Percentiles rank a stretch among this genome's conserved stretches.
These are phyloP conservation scores for Pristionchus maxplancki DNA, from an alignment of 2,888 invertebrate species.

Conservation along the genomic window DNA sequence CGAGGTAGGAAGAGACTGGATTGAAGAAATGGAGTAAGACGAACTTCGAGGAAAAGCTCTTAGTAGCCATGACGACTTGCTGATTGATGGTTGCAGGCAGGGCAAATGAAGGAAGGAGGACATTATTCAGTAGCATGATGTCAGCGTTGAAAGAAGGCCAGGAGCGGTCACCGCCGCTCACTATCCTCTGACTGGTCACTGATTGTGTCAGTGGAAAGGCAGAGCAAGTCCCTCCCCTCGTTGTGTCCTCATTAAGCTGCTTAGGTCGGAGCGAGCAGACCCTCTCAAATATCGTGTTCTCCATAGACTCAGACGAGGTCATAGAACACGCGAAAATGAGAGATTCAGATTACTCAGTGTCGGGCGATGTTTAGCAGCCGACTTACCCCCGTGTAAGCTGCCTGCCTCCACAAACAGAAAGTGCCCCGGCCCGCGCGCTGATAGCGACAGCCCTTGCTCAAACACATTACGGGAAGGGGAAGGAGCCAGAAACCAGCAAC, in stretches of 20 bases:
- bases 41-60: no score
- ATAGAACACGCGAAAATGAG: no score
- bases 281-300: not conserved
- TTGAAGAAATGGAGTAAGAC: no score
- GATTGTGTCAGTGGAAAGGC: not conserved
- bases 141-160: not conserved
- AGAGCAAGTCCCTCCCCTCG: not conserved
- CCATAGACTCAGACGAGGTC: no score
- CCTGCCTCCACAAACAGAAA: slow-evolving; percentile 16
- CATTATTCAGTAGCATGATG: not conserved
- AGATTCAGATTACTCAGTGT: not conserved
- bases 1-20: no score
- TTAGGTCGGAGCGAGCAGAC: not conserved
- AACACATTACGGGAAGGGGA: not conserved
- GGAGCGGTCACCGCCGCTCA: not conserved
- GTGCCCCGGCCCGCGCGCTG: slow-evolving; percentile 5
- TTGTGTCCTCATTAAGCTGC: slow-evolving; percentile 21
- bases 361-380: slow-evolving; percentile 22
- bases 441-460: slow-evolving; percentile 34
- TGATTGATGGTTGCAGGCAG: no score
- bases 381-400: slow-evolving; percentile 20
- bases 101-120: not conserved
- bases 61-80: no score
- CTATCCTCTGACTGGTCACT: not conserved
- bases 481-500: not conserved